Evolutionary conservation across 2,113 vertebrate species (phyloP).

Genomic region (Pluvianellus socialis): DNA sequence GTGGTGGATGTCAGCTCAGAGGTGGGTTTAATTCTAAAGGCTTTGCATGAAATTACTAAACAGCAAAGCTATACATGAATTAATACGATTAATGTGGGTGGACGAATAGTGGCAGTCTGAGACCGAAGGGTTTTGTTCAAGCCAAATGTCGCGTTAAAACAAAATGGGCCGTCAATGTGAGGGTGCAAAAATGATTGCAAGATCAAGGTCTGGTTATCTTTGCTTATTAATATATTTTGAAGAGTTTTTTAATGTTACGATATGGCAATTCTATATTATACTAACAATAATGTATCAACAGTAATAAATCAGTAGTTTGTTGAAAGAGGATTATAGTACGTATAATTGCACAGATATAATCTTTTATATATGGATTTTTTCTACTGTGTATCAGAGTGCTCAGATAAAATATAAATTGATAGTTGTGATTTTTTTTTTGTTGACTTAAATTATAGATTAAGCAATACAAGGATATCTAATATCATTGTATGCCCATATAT

Average conservation of each 20-base stretch:
- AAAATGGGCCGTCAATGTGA: background rate
- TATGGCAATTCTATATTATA: slow-evolving; percentile 1
- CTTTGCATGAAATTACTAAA: slow-evolving; percentile 11
- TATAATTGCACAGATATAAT: slow-evolving; percentile 65
- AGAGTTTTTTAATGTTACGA: slow-evolving; percentile 40
- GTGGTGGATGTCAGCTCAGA: background rate
- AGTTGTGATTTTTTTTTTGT: slow-evolving; percentile 46
- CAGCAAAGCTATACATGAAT: background rate
- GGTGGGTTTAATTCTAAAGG: background rate
- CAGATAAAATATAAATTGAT: slow-evolving; percentile 53
- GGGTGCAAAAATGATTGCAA: background rate
- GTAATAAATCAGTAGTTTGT: slow-evolving; percentile 44
- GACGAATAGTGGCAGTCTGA: background rate
- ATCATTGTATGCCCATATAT: slow-evolving; percentile 35
- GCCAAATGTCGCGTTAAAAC: slow-evolving; percentile 2
- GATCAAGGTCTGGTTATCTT: slow-evolving; percentile 9
- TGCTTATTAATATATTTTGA: slow-evolving; percentile 33
- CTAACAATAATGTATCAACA: slow-evolving; percentile 2
- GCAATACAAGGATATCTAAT: slow-evolving; percentile 67
- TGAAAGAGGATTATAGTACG: slow-evolving; percentile 39
- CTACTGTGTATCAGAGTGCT: slow-evolving; percentile 65
- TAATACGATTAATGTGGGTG: background rate
- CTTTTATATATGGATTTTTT: slow-evolving; percentile 74
- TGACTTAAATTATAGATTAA: slow-evolving; percentile 55
- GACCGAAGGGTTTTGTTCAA: background rate